phyloP scores from a whole-genome alignment of 2,113 vertebrate species.

The Carassius carassius region DNA sequence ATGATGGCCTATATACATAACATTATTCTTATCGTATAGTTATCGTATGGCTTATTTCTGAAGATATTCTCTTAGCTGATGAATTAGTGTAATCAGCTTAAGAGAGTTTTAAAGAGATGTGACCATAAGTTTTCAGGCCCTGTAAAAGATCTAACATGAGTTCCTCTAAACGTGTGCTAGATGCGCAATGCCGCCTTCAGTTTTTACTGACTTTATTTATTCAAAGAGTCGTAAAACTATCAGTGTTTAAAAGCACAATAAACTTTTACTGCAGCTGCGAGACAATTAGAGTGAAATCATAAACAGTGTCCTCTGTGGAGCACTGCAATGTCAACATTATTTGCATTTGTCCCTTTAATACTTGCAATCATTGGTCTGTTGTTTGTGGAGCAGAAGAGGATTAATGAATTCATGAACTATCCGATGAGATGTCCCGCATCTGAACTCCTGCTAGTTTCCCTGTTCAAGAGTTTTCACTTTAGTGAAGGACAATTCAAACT shows the following conservation, averaged over 20 bases:
- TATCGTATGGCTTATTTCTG: background rate
- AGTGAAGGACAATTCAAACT: constrained; percentile 10
- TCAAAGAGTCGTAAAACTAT: constrained; percentile 30
- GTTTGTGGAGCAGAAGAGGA: constrained; percentile 64
- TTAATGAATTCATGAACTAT: constrained; percentile 57
- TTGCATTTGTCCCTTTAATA: constrained; percentile 65
- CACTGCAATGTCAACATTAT: constrained; percentile 70
- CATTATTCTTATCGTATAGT: constrained; percentile 17
- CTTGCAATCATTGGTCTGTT: constrained; percentile 65
- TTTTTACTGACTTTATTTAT: constrained; percentile 46
- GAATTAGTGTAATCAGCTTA: background rate
- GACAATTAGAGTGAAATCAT: constrained; percentile 56
- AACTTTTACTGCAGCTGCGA: constrained; percentile 59
- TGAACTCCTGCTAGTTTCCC: background rate
- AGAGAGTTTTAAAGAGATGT: constrained; percentile 2
- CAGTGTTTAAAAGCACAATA: constrained; percentile 56
- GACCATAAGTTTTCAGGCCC: background rate
- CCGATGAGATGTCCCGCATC: background rate
- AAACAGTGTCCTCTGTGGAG: constrained; percentile 60
- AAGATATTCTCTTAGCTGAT: background rate
- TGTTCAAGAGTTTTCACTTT: background rate
- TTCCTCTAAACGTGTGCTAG: background rate
- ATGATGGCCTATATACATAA: constrained; percentile 18
- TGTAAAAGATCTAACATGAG: background rate
- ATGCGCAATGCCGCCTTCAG: background rate